Conservation (phyloP, 1,140 invertebrate genomes). For the Brachionus rotundiformis region DNA sequence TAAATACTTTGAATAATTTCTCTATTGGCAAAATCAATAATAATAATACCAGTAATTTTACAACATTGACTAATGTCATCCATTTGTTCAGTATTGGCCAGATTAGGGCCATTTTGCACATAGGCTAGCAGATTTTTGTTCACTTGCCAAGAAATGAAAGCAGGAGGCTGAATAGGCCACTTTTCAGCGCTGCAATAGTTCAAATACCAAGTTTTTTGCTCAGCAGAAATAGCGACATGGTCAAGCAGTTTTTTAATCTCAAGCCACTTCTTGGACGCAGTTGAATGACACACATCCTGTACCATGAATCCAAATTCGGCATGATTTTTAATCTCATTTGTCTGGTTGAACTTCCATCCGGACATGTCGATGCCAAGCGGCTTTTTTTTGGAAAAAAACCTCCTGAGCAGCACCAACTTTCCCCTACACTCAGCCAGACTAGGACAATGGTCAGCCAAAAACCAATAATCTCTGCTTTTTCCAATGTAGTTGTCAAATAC, state of each 20-base stretch:
- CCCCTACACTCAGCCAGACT: slow-evolving; percentile 21
- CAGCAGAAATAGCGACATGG: not conserved
- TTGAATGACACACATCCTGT: slow-evolving; percentile 17
- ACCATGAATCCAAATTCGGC: not conserved
- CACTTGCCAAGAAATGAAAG: slow-evolving; percentile 3
- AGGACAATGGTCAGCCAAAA: slow-evolving; percentile 38
- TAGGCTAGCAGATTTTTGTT: not conserved
- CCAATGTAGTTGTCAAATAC: slow-evolving; percentile 27
- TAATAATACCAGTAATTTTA: slow-evolving; percentile 19
- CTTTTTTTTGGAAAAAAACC: slow-evolving; percentile 6
- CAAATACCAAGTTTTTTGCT: not conserved
- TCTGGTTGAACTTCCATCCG: slow-evolving; percentile 28
- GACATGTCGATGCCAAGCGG: slow-evolving; percentile 49
- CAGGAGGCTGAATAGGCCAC: slow-evolving; percentile 34
- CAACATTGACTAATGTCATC: not conserved
- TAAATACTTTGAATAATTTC: slow-evolving; percentile 35
- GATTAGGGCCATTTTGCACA: not conserved
- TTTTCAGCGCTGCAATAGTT: slow-evolving; percentile 45
- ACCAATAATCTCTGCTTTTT: slow-evolving; percentile 5
- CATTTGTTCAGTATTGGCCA: not conserved
- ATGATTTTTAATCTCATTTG: slow-evolving; percentile 22
- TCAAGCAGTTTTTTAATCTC: slow-evolving; percentile 7
- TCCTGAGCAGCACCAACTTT: slow-evolving; percentile 24
- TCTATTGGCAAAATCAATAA: slow-evolving; percentile 33
- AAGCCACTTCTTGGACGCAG: not conserved